Conservation (phyloP, 2,888 invertebrate genomes). For the Schrankia costaestrigalis region DNA sequence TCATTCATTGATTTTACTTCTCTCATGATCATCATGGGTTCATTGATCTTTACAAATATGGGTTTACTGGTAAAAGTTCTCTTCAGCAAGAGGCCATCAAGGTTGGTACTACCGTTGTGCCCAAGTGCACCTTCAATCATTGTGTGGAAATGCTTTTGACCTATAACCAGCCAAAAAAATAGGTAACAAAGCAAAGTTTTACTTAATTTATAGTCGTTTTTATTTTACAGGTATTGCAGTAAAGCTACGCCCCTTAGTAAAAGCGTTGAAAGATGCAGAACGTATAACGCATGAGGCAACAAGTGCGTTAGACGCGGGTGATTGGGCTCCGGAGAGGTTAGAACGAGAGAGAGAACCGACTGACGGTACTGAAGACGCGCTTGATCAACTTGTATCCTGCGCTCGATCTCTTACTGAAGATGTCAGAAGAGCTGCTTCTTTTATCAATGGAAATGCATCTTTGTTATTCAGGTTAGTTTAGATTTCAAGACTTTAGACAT, state of each 20-base stretch:
- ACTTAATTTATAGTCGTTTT: too few relatives aligned
- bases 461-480: conserved; percentile 84
- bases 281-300: conserved; percentile 89
- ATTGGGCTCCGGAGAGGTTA: conserved; percentile 88
- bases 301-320: conserved; percentile 85
- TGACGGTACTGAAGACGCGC: conserved; percentile 86
- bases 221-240: conserved; percentile 79
- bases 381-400: conserved; percentile 93
- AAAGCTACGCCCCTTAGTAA: conserved; percentile 89
- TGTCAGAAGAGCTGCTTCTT: conserved; percentile 92
- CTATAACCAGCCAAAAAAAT: too few relatives aligned
- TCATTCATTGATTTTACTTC: too few relatives aligned
- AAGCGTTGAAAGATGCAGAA: conserved; percentile 89
- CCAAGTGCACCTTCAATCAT: too few relatives aligned
- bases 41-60: too few relatives aligned
- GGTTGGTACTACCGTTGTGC: too few relatives aligned
- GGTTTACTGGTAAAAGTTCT: too few relatives aligned
- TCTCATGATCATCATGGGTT: too few relatives aligned
- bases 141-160: too few relatives aligned
- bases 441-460: conserved; percentile 93
- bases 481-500: too few relatives aligned
- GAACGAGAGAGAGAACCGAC: conserved; percentile 74
- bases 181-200: too few relatives aligned
- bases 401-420: conserved; percentile 93
- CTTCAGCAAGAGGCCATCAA: too few relatives aligned